Base-by-base conservation (phyloP, 2,888 invertebrate genomes). In the Fragum fragum region DNA sequence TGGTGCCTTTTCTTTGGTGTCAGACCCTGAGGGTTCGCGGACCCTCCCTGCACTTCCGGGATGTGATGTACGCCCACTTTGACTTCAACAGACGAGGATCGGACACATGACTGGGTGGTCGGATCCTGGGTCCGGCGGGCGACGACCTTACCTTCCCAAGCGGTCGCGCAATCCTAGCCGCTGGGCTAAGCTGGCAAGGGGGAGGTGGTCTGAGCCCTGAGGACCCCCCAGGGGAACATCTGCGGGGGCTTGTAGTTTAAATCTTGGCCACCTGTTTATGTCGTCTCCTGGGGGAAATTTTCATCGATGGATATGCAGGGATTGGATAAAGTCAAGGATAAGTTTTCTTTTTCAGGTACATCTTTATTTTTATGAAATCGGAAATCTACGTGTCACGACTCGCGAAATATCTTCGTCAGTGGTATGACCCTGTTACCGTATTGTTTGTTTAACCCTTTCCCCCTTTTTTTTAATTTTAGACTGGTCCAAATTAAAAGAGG, bases 131-230 rank as follows among this genome's bases (percentile, higher is more conserved):
- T 68, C 28, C 28, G 59, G 73, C 59, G 69, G 73, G 69, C 9
- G 53, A 16, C 16, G 26, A n/a, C 55, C 21, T 26, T n/a, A 23
- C 26, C 70, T 66, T 76, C 76, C 72, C 53, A 32, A 73, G 78
- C 78, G 78, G 78, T 69, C 73, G 78, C 78, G 78, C 78, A 32
- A 69, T 52, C 73, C 47, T 69, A 32, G 36, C 52, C 78, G 61
- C n/a, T 16, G 73, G 78, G 78, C 52, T 21, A 73, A 59, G 78
- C 78, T 74, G 29, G 68, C 73, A 73, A 73, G 78, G 68, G 32
- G 73, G 68, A 78, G 68, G 55, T 57, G 39, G 68, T 23, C 28
- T 21, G 18, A 47, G 18, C 73, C 73, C 21, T n/a, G 68, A 69
- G 39, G 78, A 39, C 78, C 78, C 72, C 72, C 73, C 57, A 69